Percentiles rank a stretch among this genome's conserved stretches.
Conservation (phyloP, 2,888 invertebrate genomes). For the Antitype chi region DNA sequence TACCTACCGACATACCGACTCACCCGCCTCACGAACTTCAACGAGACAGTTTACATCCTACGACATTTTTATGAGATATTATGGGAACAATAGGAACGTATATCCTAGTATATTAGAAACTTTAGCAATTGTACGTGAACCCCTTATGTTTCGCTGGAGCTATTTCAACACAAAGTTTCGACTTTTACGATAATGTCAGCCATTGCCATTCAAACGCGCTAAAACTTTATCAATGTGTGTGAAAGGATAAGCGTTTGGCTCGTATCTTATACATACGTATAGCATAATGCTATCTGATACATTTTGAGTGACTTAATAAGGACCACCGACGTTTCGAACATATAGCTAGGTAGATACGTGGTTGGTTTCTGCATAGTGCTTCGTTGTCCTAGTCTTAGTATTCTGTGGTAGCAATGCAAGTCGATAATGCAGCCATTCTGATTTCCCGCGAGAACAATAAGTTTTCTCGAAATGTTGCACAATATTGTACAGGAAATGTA, state of each 20-base stretch:
- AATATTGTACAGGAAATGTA: slow-evolving; percentile 38
- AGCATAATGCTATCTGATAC: slow-evolving; percentile 51
- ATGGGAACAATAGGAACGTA: slow-evolving; percentile 84
- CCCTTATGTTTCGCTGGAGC: slow-evolving; percentile 89
- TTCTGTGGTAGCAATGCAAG: slow-evolving; percentile 61
- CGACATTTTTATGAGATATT: slow-evolving; percentile 88
- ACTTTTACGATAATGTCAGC: slow-evolving; percentile 91
- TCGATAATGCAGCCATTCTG: slow-evolving; percentile 67
- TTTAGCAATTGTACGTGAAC: slow-evolving; percentile 90
- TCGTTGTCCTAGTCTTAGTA: slow-evolving; percentile 57
- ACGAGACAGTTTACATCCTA: slow-evolving; percentile 77
- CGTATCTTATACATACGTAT: slow-evolving; percentile 76
- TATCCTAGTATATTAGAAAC: slow-evolving; percentile 88
- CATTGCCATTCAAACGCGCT: slow-evolving; percentile 90
- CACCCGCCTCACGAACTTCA: slow-evolving; percentile 70
- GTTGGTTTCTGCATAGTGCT: slow-evolving; percentile 38
- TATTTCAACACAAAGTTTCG: slow-evolving; percentile 88
- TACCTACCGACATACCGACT: slow-evolving; percentile 44
- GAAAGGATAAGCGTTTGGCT: slow-evolving; percentile 87
- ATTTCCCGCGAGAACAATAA: slow-evolving; percentile 68
- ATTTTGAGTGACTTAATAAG: slow-evolving; percentile 52
- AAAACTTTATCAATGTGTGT: slow-evolving; percentile 90
- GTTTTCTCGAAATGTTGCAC: slow-evolving; percentile 60
- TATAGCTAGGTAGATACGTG: slow-evolving; percentile 16
- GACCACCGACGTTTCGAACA: slow-evolving; percentile 19